Evolutionary conservation across 2,888 invertebrate species (phyloP).

Genomic region (Tromatobia lineatoria): DNA sequence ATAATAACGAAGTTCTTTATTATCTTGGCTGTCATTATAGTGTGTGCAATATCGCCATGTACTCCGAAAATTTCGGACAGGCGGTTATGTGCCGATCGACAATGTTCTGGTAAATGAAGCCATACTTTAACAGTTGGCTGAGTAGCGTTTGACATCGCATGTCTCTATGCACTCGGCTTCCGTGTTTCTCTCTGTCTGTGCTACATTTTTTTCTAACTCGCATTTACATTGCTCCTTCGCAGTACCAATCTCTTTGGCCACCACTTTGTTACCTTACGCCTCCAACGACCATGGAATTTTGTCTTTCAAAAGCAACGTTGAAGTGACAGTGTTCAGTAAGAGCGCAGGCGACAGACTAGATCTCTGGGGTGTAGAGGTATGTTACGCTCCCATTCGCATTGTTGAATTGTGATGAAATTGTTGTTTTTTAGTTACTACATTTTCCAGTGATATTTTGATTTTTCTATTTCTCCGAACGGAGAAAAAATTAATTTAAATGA

Average conservation of each 20-base stretch:
- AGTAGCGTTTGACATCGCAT: slow-evolving; percentile 66
- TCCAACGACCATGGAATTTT: slow-evolving; percentile 87
- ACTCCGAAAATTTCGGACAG: slow-evolving; percentile 87
- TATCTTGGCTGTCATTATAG: slow-evolving; percentile 74
- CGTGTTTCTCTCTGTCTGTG: slow-evolving; percentile 4
- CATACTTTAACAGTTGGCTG: slow-evolving; percentile 76
- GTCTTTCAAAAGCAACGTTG: slow-evolving; percentile 87
- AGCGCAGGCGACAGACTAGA: slow-evolving; percentile 88
- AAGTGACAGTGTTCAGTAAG: slow-evolving; percentile 90
- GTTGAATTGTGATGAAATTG: slow-evolving; percentile 9
- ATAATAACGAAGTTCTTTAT: slow-evolving; percentile 73
- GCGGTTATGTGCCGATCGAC: slow-evolving; percentile 90
- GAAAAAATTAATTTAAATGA: not conserved
- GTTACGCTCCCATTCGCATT: slow-evolving; percentile 25
- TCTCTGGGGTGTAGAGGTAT: slow-evolving; percentile 89
- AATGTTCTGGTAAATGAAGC: slow-evolving; percentile 89
- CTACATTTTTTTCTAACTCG: slow-evolving; percentile 72
- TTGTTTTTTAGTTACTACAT: not conserved
- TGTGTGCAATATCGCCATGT: slow-evolving; percentile 73
- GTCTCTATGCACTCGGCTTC: slow-evolving; percentile 48
- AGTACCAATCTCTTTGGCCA: slow-evolving; percentile 89
- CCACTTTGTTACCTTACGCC: slow-evolving; percentile 87
- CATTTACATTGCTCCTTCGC: slow-evolving; percentile 77
- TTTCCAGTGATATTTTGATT: not conserved
- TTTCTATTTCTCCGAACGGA: not conserved